Conservation (phyloP, 1,140 invertebrate genomes). For the Paralvinella palmiformis region DNA sequence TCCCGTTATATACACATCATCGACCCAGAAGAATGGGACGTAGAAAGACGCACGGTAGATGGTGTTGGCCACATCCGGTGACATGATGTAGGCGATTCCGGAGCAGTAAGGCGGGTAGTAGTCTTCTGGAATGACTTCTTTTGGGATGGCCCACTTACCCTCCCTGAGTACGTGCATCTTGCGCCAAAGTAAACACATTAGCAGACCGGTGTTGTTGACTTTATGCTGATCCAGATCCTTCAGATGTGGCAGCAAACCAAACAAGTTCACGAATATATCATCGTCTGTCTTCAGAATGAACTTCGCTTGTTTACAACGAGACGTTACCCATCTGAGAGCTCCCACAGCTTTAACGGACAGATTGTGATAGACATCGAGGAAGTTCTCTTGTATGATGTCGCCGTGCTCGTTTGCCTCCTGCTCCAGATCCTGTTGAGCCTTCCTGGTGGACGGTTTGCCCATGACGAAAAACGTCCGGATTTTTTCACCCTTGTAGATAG, state of each 20-base stretch:
- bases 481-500: too few relatives aligned
- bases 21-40: constrained; percentile 47
- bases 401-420: constrained; percentile 58
- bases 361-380: constrained; percentile 73
- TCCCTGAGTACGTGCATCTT: constrained; percentile 36
- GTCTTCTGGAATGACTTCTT: constrained; percentile 40
- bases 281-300: constrained; percentile 55
- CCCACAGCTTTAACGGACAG: constrained; percentile 82
- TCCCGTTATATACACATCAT: constrained; percentile 49
- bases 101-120: constrained; percentile 51
- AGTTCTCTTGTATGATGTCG: constrained; percentile 74
- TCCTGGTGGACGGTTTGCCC: too few relatives aligned
- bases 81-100: constrained; percentile 48
- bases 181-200: constrained; percentile 37
- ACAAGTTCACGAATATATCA: constrained; percentile 54
- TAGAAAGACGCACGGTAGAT: constrained; percentile 38
- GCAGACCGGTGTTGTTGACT: too few relatives aligned
- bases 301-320: constrained; percentile 57
- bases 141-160: constrained; percentile 49
- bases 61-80: constrained; percentile 38
- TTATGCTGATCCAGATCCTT: constrained; percentile 20
- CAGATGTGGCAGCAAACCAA: constrained; percentile 21
- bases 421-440: too few relatives aligned
- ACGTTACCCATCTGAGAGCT: constrained; percentile 72
- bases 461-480: too few relatives aligned